These are phyloP conservation scores for Tigriopus californicus DNA, from an alignment of 2,888 invertebrate genomes.

Conservation along the genomic window DNA sequence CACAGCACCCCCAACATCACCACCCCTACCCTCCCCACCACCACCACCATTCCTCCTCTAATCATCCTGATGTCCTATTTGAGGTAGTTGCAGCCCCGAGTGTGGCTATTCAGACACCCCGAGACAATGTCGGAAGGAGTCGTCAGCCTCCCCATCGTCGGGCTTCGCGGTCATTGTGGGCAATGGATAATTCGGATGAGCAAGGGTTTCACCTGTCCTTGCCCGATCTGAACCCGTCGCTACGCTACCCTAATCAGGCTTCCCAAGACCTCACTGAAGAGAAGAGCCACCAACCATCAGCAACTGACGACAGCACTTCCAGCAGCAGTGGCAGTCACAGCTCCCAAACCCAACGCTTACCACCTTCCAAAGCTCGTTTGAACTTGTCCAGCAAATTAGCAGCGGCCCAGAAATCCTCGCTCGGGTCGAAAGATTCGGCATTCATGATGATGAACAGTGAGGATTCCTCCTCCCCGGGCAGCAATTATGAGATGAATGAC, in stretches of 20 bases:
- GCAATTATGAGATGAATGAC: not conserved
- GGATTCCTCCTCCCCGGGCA: not conserved
- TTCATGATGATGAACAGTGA: too few relatives aligned
- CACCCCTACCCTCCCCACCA: too few relatives aligned
- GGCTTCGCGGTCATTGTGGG: too few relatives aligned
- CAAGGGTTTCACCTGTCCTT: not conserved
- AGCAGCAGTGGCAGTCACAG: not conserved
- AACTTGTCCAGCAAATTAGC: not conserved
- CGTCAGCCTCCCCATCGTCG: too few relatives aligned
- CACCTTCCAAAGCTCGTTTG: not conserved
- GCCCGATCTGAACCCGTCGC: not conserved
- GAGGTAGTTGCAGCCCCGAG: too few relatives aligned
- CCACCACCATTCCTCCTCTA: too few relatives aligned
- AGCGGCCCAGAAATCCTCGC: not conserved
- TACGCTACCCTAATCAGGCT: not conserved
- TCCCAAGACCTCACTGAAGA: not conserved
- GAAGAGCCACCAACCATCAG: not conserved
- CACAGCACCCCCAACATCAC: too few relatives aligned
- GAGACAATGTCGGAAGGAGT: too few relatives aligned
- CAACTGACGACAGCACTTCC: not conserved
- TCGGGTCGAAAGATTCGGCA: too few relatives aligned
- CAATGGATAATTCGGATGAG: too few relatives aligned
- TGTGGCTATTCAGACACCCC: too few relatives aligned
- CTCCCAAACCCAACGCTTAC: not conserved
- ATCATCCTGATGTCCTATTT: too few relatives aligned